Evolutionary conservation across 2,113 vertebrate species (phyloP).

Genomic region (Sciurus niger): DNA sequence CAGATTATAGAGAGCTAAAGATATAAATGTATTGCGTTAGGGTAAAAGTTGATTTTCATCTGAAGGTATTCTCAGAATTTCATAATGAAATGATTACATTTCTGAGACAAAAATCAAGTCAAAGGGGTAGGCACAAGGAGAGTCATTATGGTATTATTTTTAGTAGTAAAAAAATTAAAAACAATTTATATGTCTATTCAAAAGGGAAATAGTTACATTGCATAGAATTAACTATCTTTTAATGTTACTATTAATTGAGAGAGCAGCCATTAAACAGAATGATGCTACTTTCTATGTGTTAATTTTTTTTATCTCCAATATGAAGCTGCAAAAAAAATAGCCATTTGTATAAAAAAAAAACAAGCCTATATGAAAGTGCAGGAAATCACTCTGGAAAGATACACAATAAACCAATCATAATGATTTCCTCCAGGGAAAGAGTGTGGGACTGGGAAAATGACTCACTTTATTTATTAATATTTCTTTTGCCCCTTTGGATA

Average conservation of each 20-base stretch:
- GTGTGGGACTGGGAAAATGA: neutral
- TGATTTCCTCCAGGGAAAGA: constrained; percentile 32
- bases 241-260: neutral
- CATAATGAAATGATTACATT: constrained; percentile 9
- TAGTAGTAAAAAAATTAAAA: neutral
- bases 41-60: constrained; percentile 33
- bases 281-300: neutral
- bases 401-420: neutral
- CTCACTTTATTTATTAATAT: neutral
- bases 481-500: neutral
- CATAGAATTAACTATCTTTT: neutral
- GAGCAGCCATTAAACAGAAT: neutral
- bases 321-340: neutral
- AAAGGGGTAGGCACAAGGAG: neutral
- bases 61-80: neutral
- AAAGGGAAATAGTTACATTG: neutral
- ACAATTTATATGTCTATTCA: neutral
- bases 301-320: neutral
- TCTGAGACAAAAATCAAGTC: constrained; percentile 9
- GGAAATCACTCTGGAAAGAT: neutral
- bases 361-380: neutral
- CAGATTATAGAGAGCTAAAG: neutral
- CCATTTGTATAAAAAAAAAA: neutral
- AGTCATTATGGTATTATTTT: neutral
- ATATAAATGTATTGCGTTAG: neutral